Evolutionary conservation across 2,797 vertebrate species (phyloP).

Genomic region (Alectoris magna): DNA sequence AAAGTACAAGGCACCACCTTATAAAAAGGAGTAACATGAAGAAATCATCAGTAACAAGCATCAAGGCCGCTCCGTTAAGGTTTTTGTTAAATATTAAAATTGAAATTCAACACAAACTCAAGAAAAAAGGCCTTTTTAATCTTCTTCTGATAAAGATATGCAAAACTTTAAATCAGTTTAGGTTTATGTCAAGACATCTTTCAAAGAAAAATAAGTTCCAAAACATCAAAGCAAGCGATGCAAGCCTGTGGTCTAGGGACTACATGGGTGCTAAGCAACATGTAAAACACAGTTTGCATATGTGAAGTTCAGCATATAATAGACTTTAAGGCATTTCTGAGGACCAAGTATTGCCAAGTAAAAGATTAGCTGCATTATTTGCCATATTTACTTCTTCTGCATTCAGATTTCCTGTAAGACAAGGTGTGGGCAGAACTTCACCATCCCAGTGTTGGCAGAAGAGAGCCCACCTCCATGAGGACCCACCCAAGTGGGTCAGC

Average conservation of each 20-base stretch:
- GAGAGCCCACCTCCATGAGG: neutral
- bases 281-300: neutral
- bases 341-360: neutral
- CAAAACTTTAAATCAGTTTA: constrained; percentile 11
- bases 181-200: neutral
- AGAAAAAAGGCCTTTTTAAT: neutral
- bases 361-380: neutral
- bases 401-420: neutral
- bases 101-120: neutral
- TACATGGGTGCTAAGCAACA: neutral
- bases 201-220: constrained; percentile 21
- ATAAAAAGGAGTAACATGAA: constrained; percentile 8
- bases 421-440: neutral
- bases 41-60: neutral
- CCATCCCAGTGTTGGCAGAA: neutral
- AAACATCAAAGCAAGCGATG: neutral
- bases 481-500: constrained; percentile 62
- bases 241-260: neutral
- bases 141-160: neutral
- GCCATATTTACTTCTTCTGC: neutral
- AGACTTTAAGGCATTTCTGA: neutral
- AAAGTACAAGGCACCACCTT: constrained; percentile 41
- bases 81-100: neutral
- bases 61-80: neutral
- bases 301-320: neutral